Base-by-base conservation (phyloP, 1,140 invertebrate species). In the Drosophila repleta region DNA sequence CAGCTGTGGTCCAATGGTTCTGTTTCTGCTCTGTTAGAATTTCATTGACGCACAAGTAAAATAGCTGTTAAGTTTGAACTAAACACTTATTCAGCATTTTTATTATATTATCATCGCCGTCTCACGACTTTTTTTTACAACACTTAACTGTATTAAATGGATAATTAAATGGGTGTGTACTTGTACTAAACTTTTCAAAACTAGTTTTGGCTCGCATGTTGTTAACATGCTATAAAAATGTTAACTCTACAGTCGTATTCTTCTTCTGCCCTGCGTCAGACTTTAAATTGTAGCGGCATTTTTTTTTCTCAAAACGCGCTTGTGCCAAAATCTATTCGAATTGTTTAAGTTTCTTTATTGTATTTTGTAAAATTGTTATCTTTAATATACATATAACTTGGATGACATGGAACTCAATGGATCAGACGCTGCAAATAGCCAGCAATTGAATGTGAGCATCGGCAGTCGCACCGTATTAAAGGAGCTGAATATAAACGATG, bases 221-320 rank as follows among this genome's bases (percentile, higher is more conserved):
- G 57, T 51, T 71, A 71, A 51, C 68, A 71, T 18, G 3, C 11
- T 6, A 29, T 13, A 6, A 10, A 21, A 15, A 32, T 71, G 68
- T 57, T 35, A 71, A 10, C 20, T 17, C 52, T 29, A 57, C 52
- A 41, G 10, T 49, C 4, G 17, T 18, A 5, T 45, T 15, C 41
- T 57, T 57, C 55, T 57, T 57, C 55, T 57, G 10, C 13, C 55
- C 0, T n/a, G 62, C 62, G 53, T 71, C 53, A 26, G 62, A 58
- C 78, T 82, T 82, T 17, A 82, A 82, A 83, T 83, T 68, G 60
- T 71, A 83, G 80, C 80, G 80, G 80, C 79, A 79, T 79, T 83
- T 82, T 82, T 37, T 35, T 5, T 8, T 48, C 48, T n/a, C n/a
- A n/a, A n/a, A 29, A 32, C 32, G 55, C 41, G 41, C n/a, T 61